Conservation (phyloP, 2,888 invertebrate species). For the Crepidodera aurea region DNA sequence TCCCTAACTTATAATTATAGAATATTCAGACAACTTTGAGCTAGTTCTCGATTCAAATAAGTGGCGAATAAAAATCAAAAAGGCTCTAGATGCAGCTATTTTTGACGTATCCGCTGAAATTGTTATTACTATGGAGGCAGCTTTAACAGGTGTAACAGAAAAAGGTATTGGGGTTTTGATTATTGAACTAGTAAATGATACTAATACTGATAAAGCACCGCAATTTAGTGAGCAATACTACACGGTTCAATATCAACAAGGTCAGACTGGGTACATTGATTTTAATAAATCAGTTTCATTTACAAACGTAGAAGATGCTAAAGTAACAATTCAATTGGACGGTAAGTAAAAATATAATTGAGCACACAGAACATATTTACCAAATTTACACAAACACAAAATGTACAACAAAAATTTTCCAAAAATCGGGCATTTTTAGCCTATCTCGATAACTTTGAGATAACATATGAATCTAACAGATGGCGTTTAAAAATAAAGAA, state of each 20-base stretch:
- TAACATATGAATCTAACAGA: conserved; percentile 13
- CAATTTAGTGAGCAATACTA: too few relatives aligned
- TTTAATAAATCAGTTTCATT: neutral
- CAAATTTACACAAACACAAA: too few relatives aligned
- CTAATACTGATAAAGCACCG: too few relatives aligned
- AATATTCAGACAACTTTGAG: conserved; percentile 24
- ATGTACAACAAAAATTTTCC: too few relatives aligned
- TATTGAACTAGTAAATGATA: neutral
- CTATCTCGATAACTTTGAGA: conserved; percentile 23
- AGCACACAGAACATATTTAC: too few relatives aligned
- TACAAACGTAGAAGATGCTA: neutral
- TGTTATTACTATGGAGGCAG: conserved; percentile 32
- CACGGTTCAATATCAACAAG: neutral
- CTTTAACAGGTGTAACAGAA: conserved; percentile 4
- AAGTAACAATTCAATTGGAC: too few relatives aligned
- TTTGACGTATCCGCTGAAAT: conserved; percentile 27
- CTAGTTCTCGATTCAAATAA: conserved; percentile 13
- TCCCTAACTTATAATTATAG: conserved; percentile 12
- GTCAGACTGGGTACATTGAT: neutral
- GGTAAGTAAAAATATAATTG: too few relatives aligned
- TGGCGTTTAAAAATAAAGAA: conserved; percentile 26
- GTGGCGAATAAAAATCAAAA: conserved; percentile 27
- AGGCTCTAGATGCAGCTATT: conserved; percentile 17
- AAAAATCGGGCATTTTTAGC: too few relatives aligned
- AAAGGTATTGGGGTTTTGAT: conserved; percentile 29